Conservation (phyloP, 2,888 invertebrate species). For the Lycocerus yunnanus region DNA sequence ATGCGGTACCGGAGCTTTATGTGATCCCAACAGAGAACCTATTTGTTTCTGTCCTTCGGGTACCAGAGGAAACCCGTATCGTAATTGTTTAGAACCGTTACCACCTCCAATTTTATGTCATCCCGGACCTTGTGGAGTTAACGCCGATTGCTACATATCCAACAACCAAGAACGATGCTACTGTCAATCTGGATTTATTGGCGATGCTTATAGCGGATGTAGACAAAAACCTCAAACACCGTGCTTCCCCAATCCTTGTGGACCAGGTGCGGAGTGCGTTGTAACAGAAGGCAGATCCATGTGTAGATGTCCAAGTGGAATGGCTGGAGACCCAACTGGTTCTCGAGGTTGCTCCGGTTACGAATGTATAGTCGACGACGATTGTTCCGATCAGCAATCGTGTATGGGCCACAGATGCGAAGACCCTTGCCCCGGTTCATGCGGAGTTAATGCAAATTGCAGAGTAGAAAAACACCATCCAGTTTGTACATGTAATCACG, state of each 20-base stretch:
- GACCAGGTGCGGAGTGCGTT: slow-evolving; percentile 75
- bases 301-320: slow-evolving; percentile 76
- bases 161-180: slow-evolving; percentile 84
- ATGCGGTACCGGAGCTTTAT: slow-evolving; percentile 78
- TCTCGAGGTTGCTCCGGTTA: slow-evolving; percentile 74
- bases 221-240: slow-evolving; percentile 68
- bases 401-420: slow-evolving; percentile 81
- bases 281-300: slow-evolving; percentile 71
- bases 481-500: slow-evolving; percentile 74
- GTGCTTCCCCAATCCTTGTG: slow-evolving; percentile 82
- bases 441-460: slow-evolving; percentile 76
- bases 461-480: slow-evolving; percentile 79
- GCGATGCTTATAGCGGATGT: slow-evolving; percentile 82
- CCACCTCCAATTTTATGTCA: slow-evolving; percentile 67
- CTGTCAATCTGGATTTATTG: slow-evolving; percentile 74
- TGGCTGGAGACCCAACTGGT: slow-evolving; percentile 77
- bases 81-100: slow-evolving; percentile 68
- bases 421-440: slow-evolving; percentile 82
- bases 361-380: slow-evolving; percentile 80
- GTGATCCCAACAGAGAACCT: slow-evolving; percentile 77
- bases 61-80: slow-evolving; percentile 82
- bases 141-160: slow-evolving; percentile 83
- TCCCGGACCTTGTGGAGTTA: slow-evolving; percentile 82
- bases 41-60: slow-evolving; percentile 87
- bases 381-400: slow-evolving; percentile 72